These are phyloP conservation scores for Propithecus coquereli DNA, from an alignment of 2,113 vertebrate species.

Conservation along the genomic window DNA sequence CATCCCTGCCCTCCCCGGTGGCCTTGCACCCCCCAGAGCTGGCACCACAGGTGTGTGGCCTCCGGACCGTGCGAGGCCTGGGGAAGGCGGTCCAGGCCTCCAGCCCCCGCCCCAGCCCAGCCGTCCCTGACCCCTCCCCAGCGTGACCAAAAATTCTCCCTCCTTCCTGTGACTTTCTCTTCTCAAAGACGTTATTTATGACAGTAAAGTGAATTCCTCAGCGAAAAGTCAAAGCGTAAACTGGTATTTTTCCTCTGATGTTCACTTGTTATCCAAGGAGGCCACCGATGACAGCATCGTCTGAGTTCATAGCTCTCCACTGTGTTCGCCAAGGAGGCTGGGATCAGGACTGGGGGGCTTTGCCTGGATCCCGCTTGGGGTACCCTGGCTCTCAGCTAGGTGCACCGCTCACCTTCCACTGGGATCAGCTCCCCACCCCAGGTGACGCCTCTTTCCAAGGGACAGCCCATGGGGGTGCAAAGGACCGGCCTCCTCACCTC, in stretches of 20 bases:
- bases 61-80: not conserved
- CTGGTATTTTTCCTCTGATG: not conserved
- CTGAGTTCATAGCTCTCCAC: not conserved
- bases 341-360: fast-evolving
- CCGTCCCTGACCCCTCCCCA: too few relatives aligned
- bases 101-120: too few relatives aligned
- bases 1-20: fast-evolving
- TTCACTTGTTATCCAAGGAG: too few relatives aligned
- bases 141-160: fast-evolving
- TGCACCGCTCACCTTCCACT: fast-evolving
- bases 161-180: not conserved
- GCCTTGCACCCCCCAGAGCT: not conserved
- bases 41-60: fast-evolving
- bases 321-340: not conserved
- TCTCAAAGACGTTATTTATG: not conserved
- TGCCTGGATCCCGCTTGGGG: not conserved
- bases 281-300: fast-evolving
- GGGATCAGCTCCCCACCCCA: not conserved
- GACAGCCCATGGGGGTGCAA: not conserved
- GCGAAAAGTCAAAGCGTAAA: not conserved
- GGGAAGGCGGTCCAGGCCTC: too few relatives aligned
- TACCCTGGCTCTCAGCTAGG: too few relatives aligned
- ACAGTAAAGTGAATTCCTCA: not conserved
- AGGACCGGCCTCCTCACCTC: fast-evolving
- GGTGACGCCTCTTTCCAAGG: not conserved